These are phyloP conservation scores for Polypterus bichir DNA, from an alignment of 2,113 vertebrate species.

Conservation along the genomic window DNA sequence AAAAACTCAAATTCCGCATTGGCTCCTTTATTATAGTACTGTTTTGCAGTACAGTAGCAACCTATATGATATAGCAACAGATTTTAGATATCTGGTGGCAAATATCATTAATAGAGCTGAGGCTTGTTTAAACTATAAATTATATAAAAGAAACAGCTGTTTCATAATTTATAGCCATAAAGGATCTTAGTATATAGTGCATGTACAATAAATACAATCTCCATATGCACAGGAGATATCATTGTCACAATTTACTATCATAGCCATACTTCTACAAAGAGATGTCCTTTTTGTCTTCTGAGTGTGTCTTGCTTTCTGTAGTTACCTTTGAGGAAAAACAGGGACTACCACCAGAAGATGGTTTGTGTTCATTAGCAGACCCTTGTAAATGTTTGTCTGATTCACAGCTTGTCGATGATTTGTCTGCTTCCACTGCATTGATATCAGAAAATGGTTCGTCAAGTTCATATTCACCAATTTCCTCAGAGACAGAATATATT, in stretches of 20 bases:
- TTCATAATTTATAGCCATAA: no score
- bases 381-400: slow-evolving; percentile 1
- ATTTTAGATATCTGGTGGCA: no score
- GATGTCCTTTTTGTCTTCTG: not conserved
- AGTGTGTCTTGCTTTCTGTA: not conserved
- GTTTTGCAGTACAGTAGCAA: no score
- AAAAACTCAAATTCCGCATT: no score
- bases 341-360: slow-evolving; percentile 3
- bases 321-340: not conserved
- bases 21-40: no score
- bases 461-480: slow-evolving; percentile 33
- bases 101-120: no score
- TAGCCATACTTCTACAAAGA: slow-evolving; percentile 24
- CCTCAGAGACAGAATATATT: slow-evolving; percentile 67
- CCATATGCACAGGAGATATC: not conserved
- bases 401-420: not conserved
- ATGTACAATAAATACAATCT: no score
- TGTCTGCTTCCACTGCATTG: not conserved
- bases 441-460: slow-evolving; percentile 1
- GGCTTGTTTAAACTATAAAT: no score
- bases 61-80: no score
- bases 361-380: not conserved
- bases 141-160: no score
- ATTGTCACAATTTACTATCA: slow-evolving; percentile 18
- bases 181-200: no score